phyloP scores from a whole-genome alignment of 2,888 invertebrate genomes.

The Chrysina gloriosa region DNA sequence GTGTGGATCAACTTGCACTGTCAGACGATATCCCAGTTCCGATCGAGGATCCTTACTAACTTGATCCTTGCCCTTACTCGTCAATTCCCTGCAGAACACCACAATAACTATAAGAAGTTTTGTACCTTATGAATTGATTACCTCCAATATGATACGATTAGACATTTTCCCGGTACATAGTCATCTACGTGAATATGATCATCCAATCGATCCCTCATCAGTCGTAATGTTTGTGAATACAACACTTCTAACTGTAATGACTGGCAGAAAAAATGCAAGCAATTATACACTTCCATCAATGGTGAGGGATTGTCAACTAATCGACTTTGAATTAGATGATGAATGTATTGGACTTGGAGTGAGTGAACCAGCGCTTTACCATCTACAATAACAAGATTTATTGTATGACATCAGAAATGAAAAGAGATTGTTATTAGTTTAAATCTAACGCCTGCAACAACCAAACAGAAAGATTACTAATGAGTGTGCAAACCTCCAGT shows the following conservation, averaged over 20 bases:
- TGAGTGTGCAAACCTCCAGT: slow-evolving; percentile 77
- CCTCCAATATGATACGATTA: slow-evolving; percentile 97
- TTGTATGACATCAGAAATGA: too few species aligned
- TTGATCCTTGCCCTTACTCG: slow-evolving; percentile 65
- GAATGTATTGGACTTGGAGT: slow-evolving; percentile 92
- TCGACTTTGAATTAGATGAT: slow-evolving; percentile 92
- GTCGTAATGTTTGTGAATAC: slow-evolving; percentile 87
- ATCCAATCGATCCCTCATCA: slow-evolving; percentile 89
- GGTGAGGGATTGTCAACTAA: slow-evolving; percentile 84
- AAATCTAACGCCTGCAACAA: too few species aligned
- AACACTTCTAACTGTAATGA: slow-evolving; percentile 92
- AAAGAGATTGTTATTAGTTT: slow-evolving; percentile 38
- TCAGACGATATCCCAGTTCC: slow-evolving; percentile 88
- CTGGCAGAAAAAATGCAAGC: slow-evolving; percentile 93
- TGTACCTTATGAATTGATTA: slow-evolving; percentile 55
- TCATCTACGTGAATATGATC: slow-evolving; percentile 92
- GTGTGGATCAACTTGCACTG: slow-evolving; percentile 87
- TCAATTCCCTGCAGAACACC: slow-evolving; percentile 66
- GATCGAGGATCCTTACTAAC: slow-evolving; percentile 76
- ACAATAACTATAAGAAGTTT: neutral
- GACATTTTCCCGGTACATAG: slow-evolving; percentile 87
- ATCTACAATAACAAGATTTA: slow-evolving; percentile 72
- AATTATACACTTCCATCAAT: slow-evolving; percentile 84
- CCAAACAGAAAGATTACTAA: neutral
- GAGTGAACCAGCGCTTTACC: slow-evolving; percentile 96